Evolutionary conservation across 2,888 invertebrate genomes (phyloP), one percentile per base, ranked within the genome.

Genomic region (Merodon equestris): DNA sequence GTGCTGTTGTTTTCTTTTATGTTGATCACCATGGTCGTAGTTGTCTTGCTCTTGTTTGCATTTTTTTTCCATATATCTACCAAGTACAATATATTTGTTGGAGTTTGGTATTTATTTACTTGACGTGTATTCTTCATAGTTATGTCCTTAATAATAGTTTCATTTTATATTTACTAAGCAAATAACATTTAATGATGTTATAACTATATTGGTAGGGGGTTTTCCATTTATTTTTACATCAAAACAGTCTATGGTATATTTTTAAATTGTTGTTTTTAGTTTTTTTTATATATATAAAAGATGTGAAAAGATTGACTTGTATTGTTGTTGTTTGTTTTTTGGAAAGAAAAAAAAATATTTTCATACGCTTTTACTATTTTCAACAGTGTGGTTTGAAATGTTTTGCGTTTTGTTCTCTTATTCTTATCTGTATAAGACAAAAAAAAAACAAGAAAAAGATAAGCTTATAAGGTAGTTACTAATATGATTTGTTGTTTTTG

Each of bases 121-220:
- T 77, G 77, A 79, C 77, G 77, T 79, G 77, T 79, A 79, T 79
- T 71, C 48, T 77, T 56, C 48, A 47, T 54, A 19, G 38, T n/a
- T 63, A 51, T 60, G 53, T 77, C 67, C 73, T 68, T 73, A 77
- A 73, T 40, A 48, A 15, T 77, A 67, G 38, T 40, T 53, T 51
- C 12, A 48, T 47, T 45, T 18, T 50, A 73, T 73, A 68, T 68
- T 79, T 57, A 68, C 77, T 73, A 73, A 63, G 68, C 58, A 68
- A 68, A 73, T 68, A 79, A 79, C 73, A 73, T 68, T 79, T 57
- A 79, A 73, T 79, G 73, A 68, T 73, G 77, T 68, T 68, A 68
- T 77, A 72, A 77, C 76, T 76, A 71, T 61, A 47, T 72, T 27
- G 72, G 19, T 53, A 72, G 2, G 27, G 27, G 27, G 27, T 44